Percentiles rank a stretch among this genome's conserved stretches.
Evolutionary conservation across 2,888 invertebrate genomes (phyloP).

Genomic region (Eristalinus sepulchralis): DNA sequence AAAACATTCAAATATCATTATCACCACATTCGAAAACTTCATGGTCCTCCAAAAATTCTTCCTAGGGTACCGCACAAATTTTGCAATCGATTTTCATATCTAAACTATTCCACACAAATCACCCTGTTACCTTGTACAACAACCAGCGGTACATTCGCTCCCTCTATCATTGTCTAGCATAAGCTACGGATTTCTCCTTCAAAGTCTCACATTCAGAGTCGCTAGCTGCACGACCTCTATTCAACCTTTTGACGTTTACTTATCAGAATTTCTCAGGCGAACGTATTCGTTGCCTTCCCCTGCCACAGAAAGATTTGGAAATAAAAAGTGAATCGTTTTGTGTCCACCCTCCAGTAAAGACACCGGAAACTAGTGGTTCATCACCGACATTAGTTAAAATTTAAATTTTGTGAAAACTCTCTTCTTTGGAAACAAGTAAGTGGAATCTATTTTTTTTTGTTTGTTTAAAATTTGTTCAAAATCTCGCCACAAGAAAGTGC

Average conservation of each 20-base stretch:
- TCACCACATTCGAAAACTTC: too few species aligned
- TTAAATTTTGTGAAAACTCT: constrained; percentile 33
- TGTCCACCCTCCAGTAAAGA: constrained; percentile 79
- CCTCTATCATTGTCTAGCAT: constrained; percentile 10
- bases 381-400: constrained; percentile 7
- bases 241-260: constrained; percentile 79
- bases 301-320: constrained; percentile 61
- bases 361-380: constrained; percentile 64
- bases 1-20: too few species aligned
- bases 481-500: constrained; percentile 7
- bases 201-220: constrained; percentile 73
- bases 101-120: too few species aligned
- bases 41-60: too few species aligned
- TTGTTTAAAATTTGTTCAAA: neutral
- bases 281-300: constrained; percentile 56
- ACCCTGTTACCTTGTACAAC: neutral
- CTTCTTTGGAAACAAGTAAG: constrained; percentile 58
- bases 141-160: neutral
- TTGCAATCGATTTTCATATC: too few species aligned
- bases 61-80: too few species aligned
- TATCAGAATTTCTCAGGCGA: constrained; percentile 59
- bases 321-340: constrained; percentile 73
- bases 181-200: neutral
- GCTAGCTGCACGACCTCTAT: constrained; percentile 74
- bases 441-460: constrained; percentile 12